These are phyloP conservation scores for Leptinotarsa lineolata DNA, from an alignment of 1,140 invertebrate species.

Conservation along the genomic window DNA sequence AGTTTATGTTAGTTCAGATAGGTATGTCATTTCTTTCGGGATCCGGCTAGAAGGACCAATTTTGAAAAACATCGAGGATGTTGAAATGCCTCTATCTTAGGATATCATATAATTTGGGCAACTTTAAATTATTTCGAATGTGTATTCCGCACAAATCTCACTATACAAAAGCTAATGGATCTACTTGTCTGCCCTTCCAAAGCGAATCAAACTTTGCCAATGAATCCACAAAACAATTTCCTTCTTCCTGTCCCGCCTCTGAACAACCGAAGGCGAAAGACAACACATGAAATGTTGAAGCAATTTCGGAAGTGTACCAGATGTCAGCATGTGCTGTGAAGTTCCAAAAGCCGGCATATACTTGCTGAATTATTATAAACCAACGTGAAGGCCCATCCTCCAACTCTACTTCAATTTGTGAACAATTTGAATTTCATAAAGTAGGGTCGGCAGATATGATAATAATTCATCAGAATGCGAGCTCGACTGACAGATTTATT, in stretches of 20 bases:
- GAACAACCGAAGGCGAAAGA: neutral
- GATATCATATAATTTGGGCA: too few relatives aligned
- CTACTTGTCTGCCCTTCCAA: too few relatives aligned
- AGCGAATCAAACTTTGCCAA: too few relatives aligned
- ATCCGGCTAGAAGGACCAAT: too few relatives aligned
- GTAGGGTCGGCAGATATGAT: neutral
- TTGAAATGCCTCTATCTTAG: too few relatives aligned
- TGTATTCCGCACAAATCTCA: too few relatives aligned
- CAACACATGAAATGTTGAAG: neutral
- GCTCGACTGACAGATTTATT: conserved; percentile 1
- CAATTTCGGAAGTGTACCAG: neutral
- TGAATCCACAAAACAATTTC: too few relatives aligned
- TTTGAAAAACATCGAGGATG: too few relatives aligned
- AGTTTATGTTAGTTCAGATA: too few relatives aligned
- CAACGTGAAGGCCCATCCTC: neutral
- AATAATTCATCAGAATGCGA: conserved; percentile 2
- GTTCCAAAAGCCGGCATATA: neutral
- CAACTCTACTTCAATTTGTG: neutral
- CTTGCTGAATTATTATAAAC: conserved; percentile 1
- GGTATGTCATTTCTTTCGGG: too few relatives aligned
- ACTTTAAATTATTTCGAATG: too few relatives aligned
- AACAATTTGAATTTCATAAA: neutral
- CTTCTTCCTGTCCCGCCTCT: neutral
- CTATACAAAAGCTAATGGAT: too few relatives aligned
- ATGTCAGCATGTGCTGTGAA: neutral